phyloP scores from a whole-genome alignment of 2,888 invertebrate genomes.

The Pegoplata infirma region DNA sequence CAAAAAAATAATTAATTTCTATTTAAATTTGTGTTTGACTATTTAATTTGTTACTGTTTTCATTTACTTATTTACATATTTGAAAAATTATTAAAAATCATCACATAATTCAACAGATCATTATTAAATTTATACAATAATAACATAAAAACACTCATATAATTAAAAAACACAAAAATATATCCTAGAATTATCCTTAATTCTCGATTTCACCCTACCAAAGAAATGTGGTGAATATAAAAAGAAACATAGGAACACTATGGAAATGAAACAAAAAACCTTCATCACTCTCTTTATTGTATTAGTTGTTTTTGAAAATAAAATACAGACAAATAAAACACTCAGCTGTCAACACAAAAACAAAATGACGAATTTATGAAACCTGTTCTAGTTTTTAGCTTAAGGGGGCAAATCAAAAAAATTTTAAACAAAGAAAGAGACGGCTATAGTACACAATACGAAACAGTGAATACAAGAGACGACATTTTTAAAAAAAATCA shows the following conservation, averaged over 20 bases:
- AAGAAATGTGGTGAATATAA: conserved; percentile 35
- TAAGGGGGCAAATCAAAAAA: neutral
- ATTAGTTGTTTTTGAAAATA: neutral
- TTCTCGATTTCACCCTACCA: neutral
- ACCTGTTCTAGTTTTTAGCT: conserved; percentile 35
- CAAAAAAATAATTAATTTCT: too few relatives aligned
- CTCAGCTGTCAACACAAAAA: conserved; percentile 75
- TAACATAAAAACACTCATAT: too few relatives aligned
- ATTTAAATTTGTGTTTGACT: too few relatives aligned
- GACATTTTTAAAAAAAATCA: conserved; percentile 64
- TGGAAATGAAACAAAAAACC: conserved; percentile 14
- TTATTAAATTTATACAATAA: conserved; percentile 26
- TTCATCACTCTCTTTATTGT: neutral
- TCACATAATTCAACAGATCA: conserved; percentile 40
- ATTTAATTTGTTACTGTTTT: neutral
- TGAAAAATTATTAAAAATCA: conserved; percentile 36
- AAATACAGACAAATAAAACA: conserved; percentile 30
- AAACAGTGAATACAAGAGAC: conserved; percentile 50
- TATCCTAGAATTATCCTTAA: conserved; percentile 28
- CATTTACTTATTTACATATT: neutral
- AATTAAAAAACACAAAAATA: neutral
- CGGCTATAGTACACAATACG: neutral
- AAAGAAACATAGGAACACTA: conserved; percentile 14
- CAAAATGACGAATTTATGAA: conserved; percentile 76
- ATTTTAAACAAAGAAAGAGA: conserved; percentile 20